Evolutionary conservation across 2,113 vertebrate species (phyloP), one percentile per base, ranked within the genome.

Genomic region (Bubo scandiacus): DNA sequence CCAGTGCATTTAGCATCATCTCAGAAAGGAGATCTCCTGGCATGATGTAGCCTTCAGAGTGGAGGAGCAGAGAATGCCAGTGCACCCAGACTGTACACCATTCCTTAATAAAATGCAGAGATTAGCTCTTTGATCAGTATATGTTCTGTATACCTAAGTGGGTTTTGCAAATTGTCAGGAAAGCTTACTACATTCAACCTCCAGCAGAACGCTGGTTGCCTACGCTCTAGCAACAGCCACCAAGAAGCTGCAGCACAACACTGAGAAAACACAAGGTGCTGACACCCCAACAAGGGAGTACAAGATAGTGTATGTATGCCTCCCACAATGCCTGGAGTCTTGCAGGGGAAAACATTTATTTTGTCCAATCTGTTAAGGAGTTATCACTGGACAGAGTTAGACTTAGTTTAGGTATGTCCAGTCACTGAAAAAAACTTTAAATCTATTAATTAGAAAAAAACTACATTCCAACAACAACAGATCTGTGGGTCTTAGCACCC

Each of bases 201-300:
- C 21, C 51, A 79, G 4, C 13, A 19, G 18, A 57, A 11, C 81
- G 18, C 8, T 43, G 34, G n/a, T 25, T 61, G 30, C 5, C 8
- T 32, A 12, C 0, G 0, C 15, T 55, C 9, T 9, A n/a, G 40
- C 1, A 1, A 70, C 0, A 2, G 23, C 42, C 52, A 27, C 25
- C 3, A 3, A 63, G 42, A 78, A 81, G 57, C 61, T 81, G 29
- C 43, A 89, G 51, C 32, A 62, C 1, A 3, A n/a, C 2, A 1
- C 42, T 9, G 32, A 51, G 61, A 45, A 70, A 78, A 45, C n/a
- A 38, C 5, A 18, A 42, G 47, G 5, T 45, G 13, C 12, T 5
- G 2, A 38, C 18, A 47, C 3, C 43, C 30, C 63, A 65, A 1
- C 5, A 43, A 55, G 26, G 3, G 32, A 59, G 20, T 27, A 32